phyloP scores from a whole-genome alignment of 2,113 vertebrate genomes.

The Heptranchias perlo region DNA sequence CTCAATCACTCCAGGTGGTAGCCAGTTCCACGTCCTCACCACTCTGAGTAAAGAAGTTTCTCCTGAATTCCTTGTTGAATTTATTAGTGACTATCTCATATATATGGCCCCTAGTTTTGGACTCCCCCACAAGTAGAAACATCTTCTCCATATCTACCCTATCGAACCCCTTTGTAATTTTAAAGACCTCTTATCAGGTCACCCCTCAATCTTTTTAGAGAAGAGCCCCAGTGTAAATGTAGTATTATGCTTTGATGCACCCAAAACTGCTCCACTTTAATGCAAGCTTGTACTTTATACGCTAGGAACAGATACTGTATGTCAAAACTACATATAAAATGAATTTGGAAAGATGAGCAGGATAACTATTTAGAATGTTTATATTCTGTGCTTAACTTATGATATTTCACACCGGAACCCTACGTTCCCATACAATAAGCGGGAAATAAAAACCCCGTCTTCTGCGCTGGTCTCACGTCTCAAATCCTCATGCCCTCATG shows the following conservation, averaged over 20 bases:
- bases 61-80: no score
- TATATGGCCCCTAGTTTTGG: not conserved
- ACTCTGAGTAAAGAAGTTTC: not conserved
- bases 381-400: not conserved
- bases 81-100: not conserved
- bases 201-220: not conserved
- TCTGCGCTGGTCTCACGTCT: not conserved
- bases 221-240: not conserved
- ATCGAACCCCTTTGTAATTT: not conserved
- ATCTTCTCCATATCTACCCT: not conserved
- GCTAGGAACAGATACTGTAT: not conserved
- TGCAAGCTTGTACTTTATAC: not conserved
- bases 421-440: not conserved
- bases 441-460: not conserved
- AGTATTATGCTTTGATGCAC: not conserved
- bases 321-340: not conserved
- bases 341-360: not conserved
- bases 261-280: not conserved
- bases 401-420: not conserved
- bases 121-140: not conserved
- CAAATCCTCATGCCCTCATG: not conserved
- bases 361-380: not conserved
- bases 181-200: not conserved
- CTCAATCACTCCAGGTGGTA: not conserved
- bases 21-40: not conserved